A percentile compares a stretch with the other conserved stretches of the same genome.
phyloP scores from a whole-genome alignment of 2,113 vertebrate species.

The Callorhinus ursinus region DNA sequence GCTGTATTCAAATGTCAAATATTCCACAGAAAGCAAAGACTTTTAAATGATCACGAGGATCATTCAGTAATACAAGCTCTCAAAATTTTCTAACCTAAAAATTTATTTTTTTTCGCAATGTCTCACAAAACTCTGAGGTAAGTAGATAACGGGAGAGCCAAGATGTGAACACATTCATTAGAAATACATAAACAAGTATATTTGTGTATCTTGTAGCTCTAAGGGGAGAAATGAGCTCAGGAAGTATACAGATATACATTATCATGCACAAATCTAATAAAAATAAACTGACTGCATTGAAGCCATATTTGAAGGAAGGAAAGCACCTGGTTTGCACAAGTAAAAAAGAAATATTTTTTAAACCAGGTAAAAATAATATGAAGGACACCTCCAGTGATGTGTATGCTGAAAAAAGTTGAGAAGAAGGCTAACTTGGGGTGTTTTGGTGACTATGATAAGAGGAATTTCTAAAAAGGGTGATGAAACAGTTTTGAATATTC shows the following conservation, averaged over 20 bases:
- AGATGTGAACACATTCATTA: neutral
- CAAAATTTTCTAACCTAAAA: neutral
- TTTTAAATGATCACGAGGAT: neutral
- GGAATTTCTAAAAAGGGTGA: neutral
- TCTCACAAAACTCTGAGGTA: neutral
- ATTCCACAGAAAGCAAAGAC: neutral
- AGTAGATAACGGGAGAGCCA: neutral
- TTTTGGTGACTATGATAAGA: neutral
- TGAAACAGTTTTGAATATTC: constrained; percentile 9
- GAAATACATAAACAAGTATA: neutral
- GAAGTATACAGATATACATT: neutral
- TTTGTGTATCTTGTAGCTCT: neutral
- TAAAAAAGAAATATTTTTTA: constrained; percentile 2
- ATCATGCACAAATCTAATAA: neutral
- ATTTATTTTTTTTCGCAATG: neutral
- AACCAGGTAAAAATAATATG: neutral
- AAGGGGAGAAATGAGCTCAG: neutral
- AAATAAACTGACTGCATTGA: constrained; percentile 12
- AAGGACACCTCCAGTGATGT: neutral
- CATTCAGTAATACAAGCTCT: neutral
- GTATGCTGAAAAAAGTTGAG: neutral
- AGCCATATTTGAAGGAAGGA: constrained; percentile 28
- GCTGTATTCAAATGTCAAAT: neutral
- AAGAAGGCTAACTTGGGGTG: neutral
- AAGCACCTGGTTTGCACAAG: neutral